A percentile compares a stretch with the other conserved stretches of the same genome.
Conservation (phyloP, 2,888 invertebrate species). For the Antheraea yamamai region DNA sequence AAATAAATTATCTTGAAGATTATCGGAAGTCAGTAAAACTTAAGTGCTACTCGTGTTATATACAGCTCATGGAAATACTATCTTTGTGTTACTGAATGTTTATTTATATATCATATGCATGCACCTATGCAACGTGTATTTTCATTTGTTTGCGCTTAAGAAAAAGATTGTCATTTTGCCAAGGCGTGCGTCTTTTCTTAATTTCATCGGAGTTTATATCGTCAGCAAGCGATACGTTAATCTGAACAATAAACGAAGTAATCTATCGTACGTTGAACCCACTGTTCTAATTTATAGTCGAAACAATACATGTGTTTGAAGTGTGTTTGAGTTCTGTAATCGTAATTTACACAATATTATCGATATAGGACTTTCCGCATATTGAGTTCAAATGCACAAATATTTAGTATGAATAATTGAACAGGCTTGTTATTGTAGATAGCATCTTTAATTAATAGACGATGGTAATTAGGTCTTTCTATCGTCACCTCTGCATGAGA, state of each 20-base stretch:
- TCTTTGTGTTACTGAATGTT: neutral
- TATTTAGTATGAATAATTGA: neutral
- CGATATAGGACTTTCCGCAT: constrained; percentile 7
- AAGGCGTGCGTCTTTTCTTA: constrained; percentile 35
- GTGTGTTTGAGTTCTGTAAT: constrained; percentile 1
- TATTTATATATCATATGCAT: neutral
- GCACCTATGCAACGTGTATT: neutral
- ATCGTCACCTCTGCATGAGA: neutral
- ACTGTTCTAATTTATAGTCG: constrained; percentile 46
- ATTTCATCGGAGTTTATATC: neutral
- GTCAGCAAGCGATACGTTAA: constrained; percentile 6
- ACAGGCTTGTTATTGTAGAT: neutral
- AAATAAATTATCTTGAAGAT: too few relatives aligned
- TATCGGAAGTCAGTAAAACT: neutral
- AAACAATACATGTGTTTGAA: constrained; percentile 25
- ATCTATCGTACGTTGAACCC: constrained; percentile 57
- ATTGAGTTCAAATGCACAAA: neutral
- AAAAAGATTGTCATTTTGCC: constrained; percentile 44
- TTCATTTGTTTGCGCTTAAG: constrained; percentile 34
- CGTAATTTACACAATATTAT: constrained; percentile 13
- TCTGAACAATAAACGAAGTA: constrained; percentile 13
- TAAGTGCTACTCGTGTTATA: neutral
- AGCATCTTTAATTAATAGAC: neutral
- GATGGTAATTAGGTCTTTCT: too few relatives aligned
- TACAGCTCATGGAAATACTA: neutral